Conservation (phyloP, 2,113 vertebrate species). For the Hucho hucho region DNA sequence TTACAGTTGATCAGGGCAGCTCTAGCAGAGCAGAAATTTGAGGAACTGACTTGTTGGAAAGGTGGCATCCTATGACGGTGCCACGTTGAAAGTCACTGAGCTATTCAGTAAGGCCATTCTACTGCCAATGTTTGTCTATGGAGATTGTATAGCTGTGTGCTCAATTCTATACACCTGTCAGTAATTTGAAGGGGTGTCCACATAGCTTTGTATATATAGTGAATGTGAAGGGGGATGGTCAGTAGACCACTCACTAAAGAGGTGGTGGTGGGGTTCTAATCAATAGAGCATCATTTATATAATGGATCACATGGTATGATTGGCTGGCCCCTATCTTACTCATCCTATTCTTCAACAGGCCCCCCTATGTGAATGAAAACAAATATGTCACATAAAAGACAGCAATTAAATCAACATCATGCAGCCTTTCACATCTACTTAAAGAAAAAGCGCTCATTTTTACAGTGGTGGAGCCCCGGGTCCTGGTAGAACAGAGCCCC, state of each 20-base stretch:
- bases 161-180: too few species aligned
- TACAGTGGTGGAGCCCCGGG: conserved; percentile 16
- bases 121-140: too few species aligned
- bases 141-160: too few species aligned
- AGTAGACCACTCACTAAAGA: background rate
- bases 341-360: conserved; percentile 5
- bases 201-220: too few species aligned
- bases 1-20: too few species aligned
- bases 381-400: conserved; percentile 38
- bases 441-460: conserved; percentile 44
- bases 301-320: conserved; percentile 20
- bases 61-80: too few species aligned
- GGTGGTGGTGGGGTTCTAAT: background rate
- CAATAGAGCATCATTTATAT: background rate
- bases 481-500: conserved; percentile 15
- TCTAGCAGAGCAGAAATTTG: too few species aligned
- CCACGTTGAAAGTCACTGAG: too few species aligned
- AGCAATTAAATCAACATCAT: conserved; percentile 51
- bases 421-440: conserved; percentile 48
- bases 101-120: too few species aligned
- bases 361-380: conserved; percentile 16
- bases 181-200: too few species aligned
- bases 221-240: too few species aligned
- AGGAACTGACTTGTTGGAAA: too few species aligned
- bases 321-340: conserved; percentile 11